phyloP scores from a whole-genome alignment of 2,888 invertebrate genomes.

The Eudasyphora cyanicolor region DNA sequence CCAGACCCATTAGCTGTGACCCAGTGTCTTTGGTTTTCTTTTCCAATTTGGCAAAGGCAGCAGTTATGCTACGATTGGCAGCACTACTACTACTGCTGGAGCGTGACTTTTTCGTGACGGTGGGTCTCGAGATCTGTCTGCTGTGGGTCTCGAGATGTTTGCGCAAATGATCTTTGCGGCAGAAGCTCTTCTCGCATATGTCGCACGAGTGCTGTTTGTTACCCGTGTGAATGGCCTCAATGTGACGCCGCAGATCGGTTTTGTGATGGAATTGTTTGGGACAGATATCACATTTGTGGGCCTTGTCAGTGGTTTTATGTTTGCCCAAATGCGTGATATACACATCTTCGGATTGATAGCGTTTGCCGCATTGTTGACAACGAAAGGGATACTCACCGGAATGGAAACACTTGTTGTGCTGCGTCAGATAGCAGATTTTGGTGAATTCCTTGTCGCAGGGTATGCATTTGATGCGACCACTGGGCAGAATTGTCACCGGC shows the following conservation, averaged over 20 bases:
- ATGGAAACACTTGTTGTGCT: conserved; percentile 94
- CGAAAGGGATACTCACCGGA: conserved; percentile 92
- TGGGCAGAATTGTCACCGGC: conserved; percentile 71
- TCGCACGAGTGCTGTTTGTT: conserved; percentile 91
- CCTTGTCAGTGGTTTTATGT: conserved; percentile 89
- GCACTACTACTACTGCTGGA: conserved; percentile 40
- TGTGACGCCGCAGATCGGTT: conserved; percentile 92
- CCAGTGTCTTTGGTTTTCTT: conserved; percentile 25
- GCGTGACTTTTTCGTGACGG: conserved; percentile 41
- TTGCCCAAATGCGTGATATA: conserved; percentile 88
- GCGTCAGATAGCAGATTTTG: conserved; percentile 92
- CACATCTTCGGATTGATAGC: conserved; percentile 87
- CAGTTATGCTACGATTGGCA: conserved; percentile 32
- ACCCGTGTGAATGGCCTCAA: conserved; percentile 90
- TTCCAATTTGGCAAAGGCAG: conserved; percentile 34
- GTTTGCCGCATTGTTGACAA: conserved; percentile 91
- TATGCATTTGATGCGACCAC: conserved; percentile 84
- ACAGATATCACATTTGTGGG: conserved; percentile 91
- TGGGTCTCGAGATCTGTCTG: too few species aligned
- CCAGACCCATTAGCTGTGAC: not conserved
- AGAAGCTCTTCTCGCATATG: conserved; percentile 92
- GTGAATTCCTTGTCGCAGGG: conserved; percentile 92
- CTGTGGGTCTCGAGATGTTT: conserved; percentile 91
- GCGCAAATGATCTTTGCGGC: conserved; percentile 94
- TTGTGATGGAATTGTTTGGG: conserved; percentile 95